A percentile compares a stretch with the other conserved stretches of the same genome.
phyloP scores from a whole-genome alignment of 1,140 invertebrate species.

The Eumaeus atala region DNA sequence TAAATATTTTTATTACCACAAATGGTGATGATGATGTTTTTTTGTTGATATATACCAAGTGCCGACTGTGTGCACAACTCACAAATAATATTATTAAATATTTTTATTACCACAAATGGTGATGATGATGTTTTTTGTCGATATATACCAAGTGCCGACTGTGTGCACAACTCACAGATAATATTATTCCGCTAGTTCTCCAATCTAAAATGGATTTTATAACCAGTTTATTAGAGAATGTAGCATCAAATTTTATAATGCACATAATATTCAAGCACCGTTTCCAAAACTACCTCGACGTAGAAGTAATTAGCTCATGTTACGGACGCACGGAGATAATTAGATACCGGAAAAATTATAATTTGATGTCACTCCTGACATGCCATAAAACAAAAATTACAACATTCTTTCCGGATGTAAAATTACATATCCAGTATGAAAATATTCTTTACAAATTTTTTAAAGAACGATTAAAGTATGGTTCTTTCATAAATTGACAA shows the following conservation, averaged over 20 bases:
- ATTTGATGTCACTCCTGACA: constrained; percentile 13
- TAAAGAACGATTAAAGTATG: constrained; percentile 39
- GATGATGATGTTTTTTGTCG: too few relatives aligned
- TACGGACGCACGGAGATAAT: constrained; percentile 6
- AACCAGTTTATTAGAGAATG: background rate
- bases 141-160: too few relatives aligned
- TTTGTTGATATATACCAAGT: too few relatives aligned
- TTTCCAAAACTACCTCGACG: constrained; percentile 1
- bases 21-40: too few relatives aligned
- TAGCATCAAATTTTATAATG: background rate
- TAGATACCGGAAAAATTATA: constrained; percentile 11
- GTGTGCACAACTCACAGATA: too few relatives aligned
- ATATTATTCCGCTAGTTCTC: too few relatives aligned
- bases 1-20: too few relatives aligned
- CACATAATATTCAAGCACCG: background rate
- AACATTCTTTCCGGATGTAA: constrained; percentile 20
- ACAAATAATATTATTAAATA: too few relatives aligned
- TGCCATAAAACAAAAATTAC: constrained; percentile 15
- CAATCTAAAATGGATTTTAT: too few relatives aligned
- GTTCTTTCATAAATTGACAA: constrained; percentile 58
- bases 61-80: too few relatives aligned
- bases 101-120: too few relatives aligned
- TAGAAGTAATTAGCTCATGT: background rate
- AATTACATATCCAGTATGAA: constrained; percentile 9
- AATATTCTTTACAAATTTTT: constrained; percentile 26